Base-by-base conservation (phyloP, 23 tunicate species). In the Halocynthia roretzi region DNA sequence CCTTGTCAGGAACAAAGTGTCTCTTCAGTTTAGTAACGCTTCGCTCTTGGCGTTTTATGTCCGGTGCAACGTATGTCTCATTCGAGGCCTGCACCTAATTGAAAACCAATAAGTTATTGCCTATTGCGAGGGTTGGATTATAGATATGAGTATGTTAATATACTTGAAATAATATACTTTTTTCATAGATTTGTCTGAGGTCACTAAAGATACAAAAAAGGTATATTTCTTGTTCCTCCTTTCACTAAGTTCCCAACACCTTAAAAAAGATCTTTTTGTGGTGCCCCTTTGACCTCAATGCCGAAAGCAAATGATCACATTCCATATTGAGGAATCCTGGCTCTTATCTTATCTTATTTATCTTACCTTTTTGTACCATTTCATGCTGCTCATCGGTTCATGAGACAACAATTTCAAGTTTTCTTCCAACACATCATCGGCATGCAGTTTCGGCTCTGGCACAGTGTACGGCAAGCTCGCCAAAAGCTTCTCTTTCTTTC, bases 341-440 rank as follows among this genome's bases (percentile, higher is more conserved):
- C n/a, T n/a, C n/a, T n/a, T n/a, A n/a, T n/a, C n/a, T n/a, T n/a
- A 14, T 58, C 15, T 58, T 58, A 58, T 58, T 58, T 14, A 2
- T 58, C n/a, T 11, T 14, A 74, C 78, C 77, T 90, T 90, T 73
- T 85, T 87, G 81, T 93, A 93, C 98, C 98, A 93, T 67, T 83
- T 87, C 68, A 78, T 72, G 70, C 84, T 89, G 57, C 93, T 86
- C 62, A 87, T 22, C 31, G 98, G 98, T 52, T 79, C 94, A 64
- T 91, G 87, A 11, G 70, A 75, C 21, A 50, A 80, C 31, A 87
- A 71, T 5, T 87, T 56, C 6, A 75, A 58, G 65, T 93, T 86
- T 75, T 72, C 86, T 76, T 93, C 87, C 44, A 83, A 57, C 0
- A 44, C 10, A 11, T 92, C 68, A 48, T 78, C 87, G 2, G 80